Evolutionary conservation across 2,113 vertebrate species (phyloP).

Genomic region (Otus sunia): DNA sequence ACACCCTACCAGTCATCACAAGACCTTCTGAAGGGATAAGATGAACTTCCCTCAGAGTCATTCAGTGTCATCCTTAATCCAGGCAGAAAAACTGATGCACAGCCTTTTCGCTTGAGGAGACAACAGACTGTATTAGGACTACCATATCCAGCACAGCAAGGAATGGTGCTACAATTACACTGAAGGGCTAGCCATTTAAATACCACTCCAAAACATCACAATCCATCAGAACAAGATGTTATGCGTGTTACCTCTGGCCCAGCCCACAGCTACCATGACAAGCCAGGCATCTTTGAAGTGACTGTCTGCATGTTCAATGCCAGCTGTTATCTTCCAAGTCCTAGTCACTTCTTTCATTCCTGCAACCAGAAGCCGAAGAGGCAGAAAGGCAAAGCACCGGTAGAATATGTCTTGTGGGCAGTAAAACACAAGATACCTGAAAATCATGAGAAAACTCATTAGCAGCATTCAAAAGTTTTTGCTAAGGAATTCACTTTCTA

Average conservation of each 20-base stretch:
- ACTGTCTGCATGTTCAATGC: conserved; percentile 81
- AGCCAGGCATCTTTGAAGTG: conserved; percentile 89
- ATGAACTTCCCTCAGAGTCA: not conserved
- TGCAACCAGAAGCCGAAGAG: conserved; percentile 84
- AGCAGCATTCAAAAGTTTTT: not conserved
- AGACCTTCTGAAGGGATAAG: not conserved
- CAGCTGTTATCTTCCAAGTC: conserved; percentile 92
- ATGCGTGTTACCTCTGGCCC: conserved; percentile 89
- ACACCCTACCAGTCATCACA: not conserved
- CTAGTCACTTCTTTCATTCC: conserved; percentile 96
- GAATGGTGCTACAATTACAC: not conserved
- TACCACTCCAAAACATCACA: conserved; percentile 5
- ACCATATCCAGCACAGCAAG: not conserved
- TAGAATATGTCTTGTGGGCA: conserved; percentile 87
- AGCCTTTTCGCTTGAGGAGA: not conserved
- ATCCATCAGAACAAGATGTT: not conserved
- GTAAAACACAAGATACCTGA: conserved; percentile 94
- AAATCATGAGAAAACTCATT: conserved; percentile 6
- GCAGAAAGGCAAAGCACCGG: conserved; percentile 77
- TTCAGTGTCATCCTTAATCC: not conserved
- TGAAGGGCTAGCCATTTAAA: not conserved
- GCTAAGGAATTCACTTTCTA: not conserved
- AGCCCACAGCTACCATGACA: conserved; percentile 91
- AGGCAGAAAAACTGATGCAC: not conserved
- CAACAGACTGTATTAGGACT: not conserved